Base-by-base conservation (phyloP, 2,113 vertebrate genomes). In the Rissa tridactyla region DNA sequence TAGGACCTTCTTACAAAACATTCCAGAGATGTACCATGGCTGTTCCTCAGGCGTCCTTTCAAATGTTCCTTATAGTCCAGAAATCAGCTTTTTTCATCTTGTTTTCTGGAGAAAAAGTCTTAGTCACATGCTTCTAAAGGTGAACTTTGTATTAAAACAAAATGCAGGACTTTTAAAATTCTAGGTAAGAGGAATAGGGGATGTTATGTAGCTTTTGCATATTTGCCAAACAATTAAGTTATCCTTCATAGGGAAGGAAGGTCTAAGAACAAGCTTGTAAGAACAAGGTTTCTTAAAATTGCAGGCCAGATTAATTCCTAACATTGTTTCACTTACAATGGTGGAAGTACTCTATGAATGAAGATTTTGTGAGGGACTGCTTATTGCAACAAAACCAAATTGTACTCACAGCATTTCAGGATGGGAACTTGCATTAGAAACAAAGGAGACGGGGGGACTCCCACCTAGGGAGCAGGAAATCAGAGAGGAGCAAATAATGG, bases 301-400 rank as follows among this genome's bases (percentile, higher is more conserved):
- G 0, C 49, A 72, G 83, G 66, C 62, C 71, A 91, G 75, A 86
- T 94, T 90, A 94, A 97, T 91, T 97, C 91, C 94, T 96, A 94
- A 92, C 87, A 96, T 95, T 95, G 96, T 94, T 96, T 92, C 46
- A 5, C 54, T 87, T 66, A 97, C 96, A 96, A 88, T 96, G 78
- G 89, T 85, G 95, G 95, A 94, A 94, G 66, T 54, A 40, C 70
- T 71, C 87, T 18, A 14, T 92, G 94, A 96, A 94, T 94, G 71
- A 96, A 94, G 92, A 96, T 90, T 95, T 96, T 88, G 64, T 88
- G 61, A 90, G 66, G 47, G 64, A 70, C 51, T 58, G 27, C 82
- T 57, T 78, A 62, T 13, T 94, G 88, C 90, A 78, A 94, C 96
- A 96, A 95, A 96, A 65, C 75, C 11, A 77, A 90, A 96, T 94